Evolutionary conservation across 2,797 vertebrate genomes (phyloP).

Genomic region (Rhynchonycteris naso): DNA sequence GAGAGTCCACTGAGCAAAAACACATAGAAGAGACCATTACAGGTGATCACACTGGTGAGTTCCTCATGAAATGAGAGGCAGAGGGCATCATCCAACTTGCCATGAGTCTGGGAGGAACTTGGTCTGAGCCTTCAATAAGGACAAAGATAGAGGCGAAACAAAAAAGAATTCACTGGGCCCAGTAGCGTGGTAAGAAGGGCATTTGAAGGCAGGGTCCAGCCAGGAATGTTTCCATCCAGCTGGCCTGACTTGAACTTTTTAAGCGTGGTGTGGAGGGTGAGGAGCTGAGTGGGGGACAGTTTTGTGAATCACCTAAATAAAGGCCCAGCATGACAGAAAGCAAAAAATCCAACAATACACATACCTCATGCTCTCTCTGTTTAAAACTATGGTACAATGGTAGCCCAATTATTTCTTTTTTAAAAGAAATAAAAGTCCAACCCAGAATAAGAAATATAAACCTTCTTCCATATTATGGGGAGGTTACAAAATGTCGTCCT

Average conservation of each 20-base stretch:
- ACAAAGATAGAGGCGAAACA: neutral
- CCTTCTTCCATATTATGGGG: neutral
- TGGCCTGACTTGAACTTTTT: neutral
- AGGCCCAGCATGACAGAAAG: accelerated
- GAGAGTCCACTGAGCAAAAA: accelerated
- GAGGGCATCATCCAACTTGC: no score
- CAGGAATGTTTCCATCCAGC: neutral
- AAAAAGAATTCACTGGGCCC: neutral
- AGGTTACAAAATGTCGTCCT: neutral
- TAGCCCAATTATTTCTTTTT: neutral
- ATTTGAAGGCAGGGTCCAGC: neutral
- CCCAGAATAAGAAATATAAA: neutral
- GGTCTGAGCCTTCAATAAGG: neutral
- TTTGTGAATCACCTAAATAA: neutral
- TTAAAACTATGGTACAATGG: accelerated
- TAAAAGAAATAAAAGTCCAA: neutral
- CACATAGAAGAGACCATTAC: accelerated
- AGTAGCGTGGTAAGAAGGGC: neutral
- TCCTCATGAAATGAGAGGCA: neutral
- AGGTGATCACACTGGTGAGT: accelerated
- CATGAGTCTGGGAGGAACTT: neutral
- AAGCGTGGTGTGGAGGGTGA: neutral
- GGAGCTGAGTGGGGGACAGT: neutral
- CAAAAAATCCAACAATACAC: neutral
- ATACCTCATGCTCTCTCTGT: neutral